These are phyloP conservation scores for Lithobates pipiens DNA, from an alignment of 2,797 vertebrate species.

Conservation along the genomic window DNA sequence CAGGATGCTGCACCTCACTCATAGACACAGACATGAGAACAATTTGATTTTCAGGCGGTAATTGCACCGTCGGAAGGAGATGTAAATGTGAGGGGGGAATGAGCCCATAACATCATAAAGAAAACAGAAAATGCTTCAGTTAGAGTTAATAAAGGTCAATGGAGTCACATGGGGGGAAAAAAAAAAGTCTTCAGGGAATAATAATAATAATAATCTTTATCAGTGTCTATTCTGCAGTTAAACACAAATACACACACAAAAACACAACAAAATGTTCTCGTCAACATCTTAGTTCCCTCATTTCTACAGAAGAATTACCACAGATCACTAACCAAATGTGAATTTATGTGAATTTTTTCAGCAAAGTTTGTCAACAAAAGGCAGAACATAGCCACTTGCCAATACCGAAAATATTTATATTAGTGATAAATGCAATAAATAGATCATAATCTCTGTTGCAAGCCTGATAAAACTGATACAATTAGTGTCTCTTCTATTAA, in stretches of 20 bases:
- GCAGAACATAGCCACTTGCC: no score
- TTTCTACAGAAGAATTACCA: no score
- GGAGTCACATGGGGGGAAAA: not conserved
- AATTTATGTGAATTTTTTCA: no score
- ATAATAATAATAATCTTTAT: no score
- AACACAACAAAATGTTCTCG: not conserved
- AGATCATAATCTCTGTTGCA: no score
- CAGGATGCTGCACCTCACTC: slow-evolving; percentile 24
- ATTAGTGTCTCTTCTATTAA: no score
- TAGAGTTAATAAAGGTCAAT: slow-evolving; percentile 8
- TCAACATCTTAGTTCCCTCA: not conserved
- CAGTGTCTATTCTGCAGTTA: not conserved
- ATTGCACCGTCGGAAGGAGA: slow-evolving; percentile 27
- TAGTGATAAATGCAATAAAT: no score
- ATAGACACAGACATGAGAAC: not conserved
- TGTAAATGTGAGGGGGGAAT: slow-evolving; percentile 30
- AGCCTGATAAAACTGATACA: no score
- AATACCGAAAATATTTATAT: no score
- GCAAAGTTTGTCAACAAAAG: no score
- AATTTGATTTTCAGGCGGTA: slow-evolving; percentile 41
- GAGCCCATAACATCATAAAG: slow-evolving; percentile 7
- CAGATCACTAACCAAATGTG: no score
- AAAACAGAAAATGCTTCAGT: not conserved
- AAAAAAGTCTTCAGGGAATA: not conserved
- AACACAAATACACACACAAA: not conserved